Evolutionary conservation across 2,888 invertebrate genomes (phyloP), one percentile per base, ranked within the genome.

Genomic region (Dicyrtoma fusca): DNA sequence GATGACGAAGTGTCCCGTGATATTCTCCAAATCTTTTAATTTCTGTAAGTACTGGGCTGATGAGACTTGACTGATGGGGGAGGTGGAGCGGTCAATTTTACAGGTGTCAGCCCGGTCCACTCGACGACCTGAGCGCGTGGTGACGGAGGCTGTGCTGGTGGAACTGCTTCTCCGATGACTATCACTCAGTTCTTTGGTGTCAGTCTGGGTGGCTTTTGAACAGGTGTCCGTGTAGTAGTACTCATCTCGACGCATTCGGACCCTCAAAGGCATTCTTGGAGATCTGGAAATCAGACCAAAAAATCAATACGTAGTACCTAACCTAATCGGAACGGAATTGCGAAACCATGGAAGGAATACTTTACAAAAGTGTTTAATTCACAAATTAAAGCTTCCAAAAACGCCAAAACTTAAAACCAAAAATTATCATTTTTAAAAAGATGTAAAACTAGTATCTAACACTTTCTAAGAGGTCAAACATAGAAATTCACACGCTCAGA

Each of bases 1-100:
- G 23, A 79, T 79, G 34, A 79, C 77, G 65, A 79, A 77, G 45
- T 79, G 79, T 1, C 79, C 79, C 23, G 79, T 79, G 34, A 79
- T 77, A 74, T 79, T 79, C 68, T 79, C 79, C 65, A 79, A 71
- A 64, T 79, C 79, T 55, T 77, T 77, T 25, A 79, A 51, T 71
- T 77, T 79, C 17, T 64, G 49, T 23, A 71, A 19, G 42, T 66
- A 66, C 13, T 47, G 53, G 44, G 63, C 51, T 11, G 71, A 53
- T 14, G 64, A 47, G 14, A 45, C 25, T 44, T 49, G 44, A 19
- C 19, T 19, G 17, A 71, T 63, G 0, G 71, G 71, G 0, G 71
- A 71, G 8, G 71, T 71, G 44, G 63, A 63, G 10, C 71, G 63
- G 34, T 71, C 71, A 19, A 68, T 34, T 11, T 51, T 65, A 10